These are phyloP conservation scores for Holacanthella duospinosa DNA, from an alignment of 2,888 invertebrate species.

Conservation along the genomic window DNA sequence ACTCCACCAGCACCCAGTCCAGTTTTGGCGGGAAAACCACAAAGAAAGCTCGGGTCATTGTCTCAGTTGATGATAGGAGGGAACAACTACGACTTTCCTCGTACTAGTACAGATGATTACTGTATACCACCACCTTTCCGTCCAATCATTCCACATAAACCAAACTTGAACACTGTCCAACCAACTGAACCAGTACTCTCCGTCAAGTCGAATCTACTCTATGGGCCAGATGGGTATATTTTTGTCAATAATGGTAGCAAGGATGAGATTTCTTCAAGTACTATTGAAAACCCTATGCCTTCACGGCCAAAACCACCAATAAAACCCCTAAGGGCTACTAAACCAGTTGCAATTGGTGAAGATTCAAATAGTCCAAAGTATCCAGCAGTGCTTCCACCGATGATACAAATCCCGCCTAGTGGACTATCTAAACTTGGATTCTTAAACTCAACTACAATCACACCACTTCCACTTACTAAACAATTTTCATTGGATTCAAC, in stretches of 20 bases:
- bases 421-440: neutral
- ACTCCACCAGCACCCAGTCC: neutral
- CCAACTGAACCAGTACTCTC: neutral
- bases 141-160: conserved; percentile 16
- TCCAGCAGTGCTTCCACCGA: neutral
- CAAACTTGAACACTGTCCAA: neutral
- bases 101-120: conserved; percentile 20
- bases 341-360: neutral
- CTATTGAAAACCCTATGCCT: neutral
- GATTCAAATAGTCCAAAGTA: neutral
- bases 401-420: neutral
- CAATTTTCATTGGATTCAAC: conserved; percentile 20
- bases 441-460: neutral
- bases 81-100: conserved; percentile 23
- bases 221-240: neutral
- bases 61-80: neutral
- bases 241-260: conserved; percentile 6
- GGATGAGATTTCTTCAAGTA: too few relatives aligned
- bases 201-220: neutral
- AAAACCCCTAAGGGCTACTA: neutral
- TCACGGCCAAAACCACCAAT: neutral
- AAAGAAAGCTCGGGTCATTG: neutral
- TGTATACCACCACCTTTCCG: conserved; percentile 22
- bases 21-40: neutral
- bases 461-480: neutral